These are phyloP conservation scores for Morus bassanus DNA, from an alignment of 2,797 vertebrate genomes.

Conservation along the genomic window DNA sequence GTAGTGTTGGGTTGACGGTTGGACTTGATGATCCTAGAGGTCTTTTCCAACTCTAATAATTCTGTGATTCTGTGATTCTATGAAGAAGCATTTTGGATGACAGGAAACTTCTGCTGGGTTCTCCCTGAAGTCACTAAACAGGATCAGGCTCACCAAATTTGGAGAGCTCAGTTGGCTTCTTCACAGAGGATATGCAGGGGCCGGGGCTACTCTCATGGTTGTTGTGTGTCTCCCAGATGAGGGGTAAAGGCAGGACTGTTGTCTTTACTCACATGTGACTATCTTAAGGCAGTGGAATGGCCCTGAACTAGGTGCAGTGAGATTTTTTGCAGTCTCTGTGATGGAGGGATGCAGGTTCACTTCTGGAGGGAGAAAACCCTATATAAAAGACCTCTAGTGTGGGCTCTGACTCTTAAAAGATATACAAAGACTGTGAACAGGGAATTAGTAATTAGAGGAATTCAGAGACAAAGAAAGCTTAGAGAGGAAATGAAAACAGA, in stretches of 20 bases:
- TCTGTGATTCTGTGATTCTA: too few species aligned
- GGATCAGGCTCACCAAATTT: neutral
- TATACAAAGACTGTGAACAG: neutral
- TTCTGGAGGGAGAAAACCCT: neutral
- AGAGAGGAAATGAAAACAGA: neutral
- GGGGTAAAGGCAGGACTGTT: neutral
- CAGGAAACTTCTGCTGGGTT: neutral
- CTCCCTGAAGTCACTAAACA: neutral
- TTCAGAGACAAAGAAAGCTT: neutral
- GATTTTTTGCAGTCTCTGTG: neutral
- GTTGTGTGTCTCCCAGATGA: neutral
- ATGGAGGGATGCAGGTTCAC: neutral
- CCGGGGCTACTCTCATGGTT: neutral
- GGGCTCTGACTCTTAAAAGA: neutral
- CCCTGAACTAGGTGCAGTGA: neutral
- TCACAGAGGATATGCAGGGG: neutral
- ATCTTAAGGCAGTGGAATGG: neutral
- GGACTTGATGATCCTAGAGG: too few species aligned
- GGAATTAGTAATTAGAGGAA: neutral
- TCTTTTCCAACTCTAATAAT: too few species aligned
- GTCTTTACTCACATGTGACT: neutral
- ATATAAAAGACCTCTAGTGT: neutral
- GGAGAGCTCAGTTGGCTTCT: neutral
- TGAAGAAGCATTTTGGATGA: neutral
- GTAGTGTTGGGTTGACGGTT: too few species aligned